Percentiles rank a stretch among this genome's conserved stretches.
Conservation (phyloP, 2,888 invertebrate species). For the Sepioteuthis lessoniana region DNA sequence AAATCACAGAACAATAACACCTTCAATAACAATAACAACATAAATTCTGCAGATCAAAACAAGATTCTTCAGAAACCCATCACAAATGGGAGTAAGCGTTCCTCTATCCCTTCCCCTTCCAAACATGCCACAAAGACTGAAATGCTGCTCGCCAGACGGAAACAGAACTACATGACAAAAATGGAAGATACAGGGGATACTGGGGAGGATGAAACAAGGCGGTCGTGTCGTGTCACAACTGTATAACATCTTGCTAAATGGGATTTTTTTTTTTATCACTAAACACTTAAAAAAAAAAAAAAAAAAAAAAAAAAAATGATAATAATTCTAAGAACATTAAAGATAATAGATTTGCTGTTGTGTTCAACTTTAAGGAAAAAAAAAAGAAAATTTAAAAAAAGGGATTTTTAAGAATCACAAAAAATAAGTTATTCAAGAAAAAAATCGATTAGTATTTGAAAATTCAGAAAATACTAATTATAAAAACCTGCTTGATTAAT, state of each 20-base stretch:
- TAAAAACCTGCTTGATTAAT: background rate
- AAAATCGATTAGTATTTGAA: background rate
- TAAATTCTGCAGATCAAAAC: constrained; percentile 38
- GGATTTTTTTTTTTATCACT: background rate
- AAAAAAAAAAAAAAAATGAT: background rate
- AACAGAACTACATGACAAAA: constrained; percentile 56
- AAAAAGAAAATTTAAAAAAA: background rate
- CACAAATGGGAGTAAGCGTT: constrained; percentile 47
- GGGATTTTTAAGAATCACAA: background rate
- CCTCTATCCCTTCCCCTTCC: constrained; percentile 49
- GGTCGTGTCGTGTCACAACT: constrained; percentile 58
- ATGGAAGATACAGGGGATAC: constrained; percentile 44
- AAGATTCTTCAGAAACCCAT: constrained; percentile 2
- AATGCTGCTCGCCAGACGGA: constrained; percentile 71
- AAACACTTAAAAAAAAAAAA: too few species aligned
- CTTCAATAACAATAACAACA: constrained; percentile 47
- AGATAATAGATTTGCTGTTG: constrained; percentile 18
- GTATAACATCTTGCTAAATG: constrained; percentile 50
- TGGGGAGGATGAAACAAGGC: constrained; percentile 49
- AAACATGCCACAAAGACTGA: constrained; percentile 70
- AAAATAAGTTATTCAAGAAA: background rate
- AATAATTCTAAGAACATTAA: background rate
- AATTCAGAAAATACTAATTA: background rate
- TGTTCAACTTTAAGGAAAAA: background rate
- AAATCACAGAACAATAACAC: constrained; percentile 50